A percentile compares a stretch with the other conserved stretches of the same genome.
phyloP scores from a whole-genome alignment of 2,888 invertebrate genomes.

The Smittia sp. region DNA sequence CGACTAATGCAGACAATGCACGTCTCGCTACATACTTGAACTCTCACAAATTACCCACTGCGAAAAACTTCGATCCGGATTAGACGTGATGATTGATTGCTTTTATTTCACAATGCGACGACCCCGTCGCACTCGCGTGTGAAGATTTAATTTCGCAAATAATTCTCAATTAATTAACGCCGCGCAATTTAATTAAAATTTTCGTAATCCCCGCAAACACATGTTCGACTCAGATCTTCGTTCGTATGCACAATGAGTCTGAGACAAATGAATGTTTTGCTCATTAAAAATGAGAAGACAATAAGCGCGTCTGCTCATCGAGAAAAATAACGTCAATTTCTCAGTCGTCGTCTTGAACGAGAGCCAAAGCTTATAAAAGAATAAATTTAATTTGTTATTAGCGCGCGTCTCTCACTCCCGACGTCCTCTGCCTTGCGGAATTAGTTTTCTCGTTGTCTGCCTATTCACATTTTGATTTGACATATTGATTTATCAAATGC shows the following conservation, averaged over 20 bases:
- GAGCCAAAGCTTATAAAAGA: background rate
- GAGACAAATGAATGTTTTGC: background rate
- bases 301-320: background rate
- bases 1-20: no score
- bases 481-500: background rate
- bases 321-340: background rate
- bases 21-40: no score
- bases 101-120: background rate
- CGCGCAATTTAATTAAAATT: conserved; percentile 26
- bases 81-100: background rate
- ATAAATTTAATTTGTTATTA: conserved; percentile 24
- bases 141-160: conserved; percentile 27
- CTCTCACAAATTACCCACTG: no score
- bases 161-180: conserved; percentile 34
- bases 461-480: background rate
- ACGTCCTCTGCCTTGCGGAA: background rate
- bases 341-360: background rate
- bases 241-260: background rate
- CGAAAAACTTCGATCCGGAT: background rate
- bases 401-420: conserved; percentile 3
- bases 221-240: background rate
- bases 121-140: background rate
- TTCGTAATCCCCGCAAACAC: background rate
- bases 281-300: background rate
- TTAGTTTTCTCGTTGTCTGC: background rate